Percentiles rank a stretch among this genome's conserved stretches.
Evolutionary conservation across 2,113 vertebrate genomes (phyloP).

Genomic region (Myocastor coypus): DNA sequence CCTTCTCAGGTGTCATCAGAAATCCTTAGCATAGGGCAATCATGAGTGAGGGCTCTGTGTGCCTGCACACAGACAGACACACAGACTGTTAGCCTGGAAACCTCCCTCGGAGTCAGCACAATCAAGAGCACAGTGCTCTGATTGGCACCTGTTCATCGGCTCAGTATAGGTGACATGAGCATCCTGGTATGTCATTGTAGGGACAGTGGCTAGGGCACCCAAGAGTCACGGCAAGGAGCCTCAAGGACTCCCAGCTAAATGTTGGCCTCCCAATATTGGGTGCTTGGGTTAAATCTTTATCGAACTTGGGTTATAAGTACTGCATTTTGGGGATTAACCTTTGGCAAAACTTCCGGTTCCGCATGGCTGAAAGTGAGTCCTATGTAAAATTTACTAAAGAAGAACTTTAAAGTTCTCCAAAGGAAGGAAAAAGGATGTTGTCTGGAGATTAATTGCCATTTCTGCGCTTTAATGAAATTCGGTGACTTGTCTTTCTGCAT

Average conservation of each 20-base stretch:
- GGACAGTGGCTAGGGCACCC: accelerated
- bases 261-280: not conserved
- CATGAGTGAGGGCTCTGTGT: not conserved
- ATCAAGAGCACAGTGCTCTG: accelerated
- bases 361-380: not conserved
- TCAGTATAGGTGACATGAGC: accelerated
- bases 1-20: not conserved
- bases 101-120: accelerated
- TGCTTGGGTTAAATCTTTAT: not conserved
- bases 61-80: accelerated
- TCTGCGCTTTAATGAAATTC: not conserved
- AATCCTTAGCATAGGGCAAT: accelerated
- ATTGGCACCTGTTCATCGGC: accelerated
- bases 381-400: not conserved
- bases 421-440: not conserved
- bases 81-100: accelerated
- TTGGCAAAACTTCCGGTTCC: not conserved
- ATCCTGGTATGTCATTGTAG: accelerated
- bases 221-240: not conserved
- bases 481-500: not conserved
- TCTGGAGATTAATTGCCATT: accelerated
- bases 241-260: accelerated
- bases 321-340: not conserved
- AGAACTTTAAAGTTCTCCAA: not conserved
- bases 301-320: not conserved